phyloP scores from a whole-genome alignment of 2,888 invertebrate species.

The Molorchus minor region DNA sequence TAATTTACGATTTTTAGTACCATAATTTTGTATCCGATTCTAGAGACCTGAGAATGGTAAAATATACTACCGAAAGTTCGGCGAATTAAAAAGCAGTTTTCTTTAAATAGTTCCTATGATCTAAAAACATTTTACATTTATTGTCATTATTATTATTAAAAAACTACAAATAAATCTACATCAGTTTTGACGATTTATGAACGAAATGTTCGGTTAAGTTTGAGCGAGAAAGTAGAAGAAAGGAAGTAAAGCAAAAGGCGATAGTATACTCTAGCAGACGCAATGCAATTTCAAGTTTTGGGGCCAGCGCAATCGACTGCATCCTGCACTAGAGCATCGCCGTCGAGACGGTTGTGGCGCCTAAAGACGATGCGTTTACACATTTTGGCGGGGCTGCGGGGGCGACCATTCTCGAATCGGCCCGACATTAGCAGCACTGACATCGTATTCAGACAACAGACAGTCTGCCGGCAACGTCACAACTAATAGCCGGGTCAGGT shows the following conservation, averaged over 20 bases:
- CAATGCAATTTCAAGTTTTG: constrained; percentile 32
- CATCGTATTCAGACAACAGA: constrained; percentile 39
- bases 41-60: too few relatives aligned
- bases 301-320: constrained; percentile 32
- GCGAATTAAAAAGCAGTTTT: too few relatives aligned
- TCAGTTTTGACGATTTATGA: too few relatives aligned
- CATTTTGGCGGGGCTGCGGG: constrained; percentile 40
- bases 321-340: constrained; percentile 24
- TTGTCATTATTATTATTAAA: too few relatives aligned
- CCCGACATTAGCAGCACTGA: constrained; percentile 39
- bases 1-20: too few relatives aligned
- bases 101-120: too few relatives aligned
- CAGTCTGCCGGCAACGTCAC: constrained; percentile 41
- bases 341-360: constrained; percentile 47
- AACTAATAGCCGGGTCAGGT: constrained; percentile 29
- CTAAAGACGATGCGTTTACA: constrained; percentile 48
- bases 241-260: constrained; percentile 23
- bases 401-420: constrained; percentile 33
- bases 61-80: too few relatives aligned
- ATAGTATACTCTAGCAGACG: constrained; percentile 27
- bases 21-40: too few relatives aligned
- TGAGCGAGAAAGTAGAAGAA: constrained; percentile 12
- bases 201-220: too few relatives aligned
- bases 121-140: too few relatives aligned
- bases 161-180: too few relatives aligned